Evolutionary conservation across 23 tunicate species (phyloP), one percentile per base, ranked within the genome.

Genomic region (Oikopleura dioica): DNA sequence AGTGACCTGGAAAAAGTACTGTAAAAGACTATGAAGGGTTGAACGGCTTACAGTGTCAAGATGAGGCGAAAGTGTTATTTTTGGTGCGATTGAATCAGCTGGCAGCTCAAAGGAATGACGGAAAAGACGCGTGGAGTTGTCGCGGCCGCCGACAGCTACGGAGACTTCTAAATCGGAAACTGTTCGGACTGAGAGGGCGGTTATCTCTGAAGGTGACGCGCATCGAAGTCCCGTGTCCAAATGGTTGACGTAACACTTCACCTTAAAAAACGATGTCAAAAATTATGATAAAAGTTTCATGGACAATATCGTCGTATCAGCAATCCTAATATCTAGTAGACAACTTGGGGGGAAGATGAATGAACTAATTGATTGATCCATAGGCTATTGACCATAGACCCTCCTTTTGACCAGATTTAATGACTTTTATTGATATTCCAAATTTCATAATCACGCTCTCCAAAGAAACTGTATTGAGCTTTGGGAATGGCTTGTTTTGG

Each of bases 1-100:
- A 24, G 72, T 63, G 32, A 63, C 72, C 72, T 63, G 2, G 33
- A 63, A 44, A 44, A 63, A 63, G 2, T n/a, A n/a, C n/a, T n/a
- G n/a, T n/a, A n/a, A n/a, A n/a, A n/a, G n/a, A n/a, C n/a, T n/a
- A n/a, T n/a, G n/a, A n/a, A n/a, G n/a, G n/a, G n/a, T n/a, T n/a
- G n/a, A n/a, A 63, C 16, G 5, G 26, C 72, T 63, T 63, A 63
- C 72, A 28, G 72, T 63, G 33, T 63, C 72, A 21, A 63, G 33
- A 63, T 63, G 72, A 63, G 72, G 72, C 33, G 72, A 31, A 2
- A 12, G 72, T 28, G 72, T 63, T 2, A 63, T 28, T 16, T 24
- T 12, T 21, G 72, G 72, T 28, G 33, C 16, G 33, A 63, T 63
- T 63, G 30, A 31, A 2, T 4, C 16, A 24, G 32, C 5, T 63